Percentiles rank a stretch among this genome's conserved stretches.
Conservation (phyloP, 92 coral and sea anemone genomes). For the Isaurus tuberculatus region DNA sequence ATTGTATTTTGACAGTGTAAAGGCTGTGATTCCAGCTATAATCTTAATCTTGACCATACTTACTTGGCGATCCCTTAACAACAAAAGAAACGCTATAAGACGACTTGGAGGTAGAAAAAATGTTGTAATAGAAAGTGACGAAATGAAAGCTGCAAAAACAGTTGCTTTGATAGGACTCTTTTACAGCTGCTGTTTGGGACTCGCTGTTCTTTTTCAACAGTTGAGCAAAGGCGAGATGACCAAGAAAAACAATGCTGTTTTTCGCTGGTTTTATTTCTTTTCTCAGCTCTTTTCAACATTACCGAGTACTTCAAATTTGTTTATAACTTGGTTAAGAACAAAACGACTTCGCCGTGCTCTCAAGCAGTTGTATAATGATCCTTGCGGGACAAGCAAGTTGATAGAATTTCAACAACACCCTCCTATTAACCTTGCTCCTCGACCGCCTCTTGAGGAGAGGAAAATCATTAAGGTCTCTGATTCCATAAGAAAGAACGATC, state of each 20-base stretch:
- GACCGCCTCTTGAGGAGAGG: constrained; percentile 17
- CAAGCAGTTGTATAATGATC: background rate
- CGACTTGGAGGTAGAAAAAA: constrained; percentile 14
- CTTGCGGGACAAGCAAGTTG: constrained; percentile 24
- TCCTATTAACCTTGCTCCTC: constrained; percentile 31
- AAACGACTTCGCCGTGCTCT: constrained; percentile 32
- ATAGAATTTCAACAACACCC: constrained; percentile 31
- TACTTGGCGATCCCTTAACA: constrained; percentile 26
- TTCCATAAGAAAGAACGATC: background rate
- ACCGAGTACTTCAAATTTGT: constrained; percentile 16
- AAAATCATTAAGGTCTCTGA: constrained; percentile 5
- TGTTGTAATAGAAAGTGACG: constrained; percentile 17
- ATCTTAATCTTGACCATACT: constrained; percentile 14
- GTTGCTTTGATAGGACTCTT: constrained; percentile 10
- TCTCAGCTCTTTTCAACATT: background rate
- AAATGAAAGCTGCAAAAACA: constrained; percentile 35
- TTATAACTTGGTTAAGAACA: constrained; percentile 12
- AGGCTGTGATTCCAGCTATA: constrained; percentile 11
- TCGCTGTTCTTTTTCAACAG: constrained; percentile 21
- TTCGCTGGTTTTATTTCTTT: constrained; percentile 20
- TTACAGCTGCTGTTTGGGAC: constrained; percentile 18
- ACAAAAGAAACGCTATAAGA: constrained; percentile 7
- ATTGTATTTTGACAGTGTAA: constrained; percentile 23
- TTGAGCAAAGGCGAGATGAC: constrained; percentile 12
- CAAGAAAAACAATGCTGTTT: background rate